These are phyloP conservation scores for Mustela nigripes DNA, from an alignment of 2,113 vertebrate genomes.

Conservation along the genomic window DNA sequence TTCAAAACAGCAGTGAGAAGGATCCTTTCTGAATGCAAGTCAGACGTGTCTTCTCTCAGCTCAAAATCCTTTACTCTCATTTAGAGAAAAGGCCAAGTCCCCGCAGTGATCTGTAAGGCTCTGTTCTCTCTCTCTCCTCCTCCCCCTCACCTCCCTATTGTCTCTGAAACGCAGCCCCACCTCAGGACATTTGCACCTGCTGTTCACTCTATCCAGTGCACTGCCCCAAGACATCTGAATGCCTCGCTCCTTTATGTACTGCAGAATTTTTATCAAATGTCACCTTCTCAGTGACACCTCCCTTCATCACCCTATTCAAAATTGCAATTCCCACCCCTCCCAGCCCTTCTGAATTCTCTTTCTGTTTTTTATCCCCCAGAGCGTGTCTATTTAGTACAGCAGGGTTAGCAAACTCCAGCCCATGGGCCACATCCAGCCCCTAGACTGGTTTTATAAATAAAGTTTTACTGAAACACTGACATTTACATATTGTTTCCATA, in stretches of 20 bases:
- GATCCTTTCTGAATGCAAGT: neutral
- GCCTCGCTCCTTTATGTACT: neutral
- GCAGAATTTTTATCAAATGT: neutral
- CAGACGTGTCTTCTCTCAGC: neutral
- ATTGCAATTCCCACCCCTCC: neutral
- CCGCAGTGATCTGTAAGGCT: neutral
- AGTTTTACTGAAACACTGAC: neutral
- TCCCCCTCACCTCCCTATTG: neutral
- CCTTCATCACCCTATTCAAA: neutral
- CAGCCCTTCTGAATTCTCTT: neutral
- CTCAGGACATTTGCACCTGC: neutral
- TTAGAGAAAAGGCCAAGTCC: neutral
- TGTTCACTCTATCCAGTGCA: neutral
- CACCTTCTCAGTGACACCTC: neutral
- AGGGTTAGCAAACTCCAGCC: neutral
- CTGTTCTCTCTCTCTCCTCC: neutral
- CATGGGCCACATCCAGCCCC: neutral
- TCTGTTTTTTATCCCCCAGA: neutral
- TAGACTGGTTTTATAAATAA: neutral
- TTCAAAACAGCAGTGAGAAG: neutral
- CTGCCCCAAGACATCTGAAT: neutral
- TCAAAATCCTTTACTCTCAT: neutral
- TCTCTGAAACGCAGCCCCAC: neutral
- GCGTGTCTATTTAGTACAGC: neutral
- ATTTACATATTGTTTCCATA: neutral